Conservation (phyloP, 2,797 vertebrate genomes). For the Scleropages formosus region DNA sequence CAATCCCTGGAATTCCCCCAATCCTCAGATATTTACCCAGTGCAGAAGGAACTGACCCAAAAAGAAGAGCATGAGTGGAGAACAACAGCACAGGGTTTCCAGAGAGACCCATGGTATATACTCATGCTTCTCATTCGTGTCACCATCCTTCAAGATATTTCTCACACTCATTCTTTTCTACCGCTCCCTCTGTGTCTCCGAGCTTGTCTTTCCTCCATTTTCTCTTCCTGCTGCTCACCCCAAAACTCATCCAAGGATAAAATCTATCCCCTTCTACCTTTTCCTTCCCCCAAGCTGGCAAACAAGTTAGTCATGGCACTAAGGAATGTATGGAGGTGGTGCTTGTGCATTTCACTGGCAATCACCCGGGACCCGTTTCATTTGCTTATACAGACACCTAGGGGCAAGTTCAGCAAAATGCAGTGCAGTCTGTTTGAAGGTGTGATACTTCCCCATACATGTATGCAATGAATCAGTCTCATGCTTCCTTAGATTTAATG, state of each 20-base stretch:
- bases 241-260: not conserved
- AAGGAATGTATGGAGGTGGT: constrained; percentile 25
- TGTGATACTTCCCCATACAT: too few species aligned
- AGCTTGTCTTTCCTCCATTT: not conserved
- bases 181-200: not conserved
- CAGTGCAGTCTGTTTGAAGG: not conserved
- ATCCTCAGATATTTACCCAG: constrained; percentile 32
- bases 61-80: not conserved
- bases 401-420: constrained; percentile 1
- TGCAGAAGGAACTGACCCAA: constrained; percentile 29
- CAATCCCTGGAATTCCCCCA: constrained; percentile 29
- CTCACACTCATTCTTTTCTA: not conserved
- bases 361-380: not conserved
- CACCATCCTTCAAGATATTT: not conserved
- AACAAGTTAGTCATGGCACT: constrained; percentile 27
- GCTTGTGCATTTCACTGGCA: not conserved
- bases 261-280: not conserved
- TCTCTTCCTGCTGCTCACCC: too few species aligned
- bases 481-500: not conserved
- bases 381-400: constrained; percentile 13
- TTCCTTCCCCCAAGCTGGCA: not conserved
- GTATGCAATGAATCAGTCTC: not conserved
- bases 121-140: not conserved
- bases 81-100: not conserved
- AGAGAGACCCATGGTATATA: not conserved